phyloP scores from a whole-genome alignment of 1,140 invertebrate species.

The Drosophila truncata region DNA sequence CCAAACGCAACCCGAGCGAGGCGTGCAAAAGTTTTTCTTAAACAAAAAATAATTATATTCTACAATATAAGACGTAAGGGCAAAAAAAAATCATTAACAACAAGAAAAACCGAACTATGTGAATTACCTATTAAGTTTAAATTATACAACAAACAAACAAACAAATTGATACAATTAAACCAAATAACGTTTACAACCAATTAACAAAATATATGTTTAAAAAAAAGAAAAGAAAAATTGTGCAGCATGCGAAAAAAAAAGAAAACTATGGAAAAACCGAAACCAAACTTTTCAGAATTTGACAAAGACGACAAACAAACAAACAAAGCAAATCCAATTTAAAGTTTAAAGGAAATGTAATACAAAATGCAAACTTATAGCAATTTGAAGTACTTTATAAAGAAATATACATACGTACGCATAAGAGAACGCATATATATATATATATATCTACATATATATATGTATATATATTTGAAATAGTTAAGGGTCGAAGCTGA shows the following conservation, averaged over 20 bases:
- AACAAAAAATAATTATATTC: conserved; percentile 71
- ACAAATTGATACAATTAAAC: conserved; percentile 34
- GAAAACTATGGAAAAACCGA: conserved; percentile 15
- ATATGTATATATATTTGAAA: conserved; percentile 66
- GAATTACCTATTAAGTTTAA: conserved; percentile 79
- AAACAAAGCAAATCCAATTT: conserved; percentile 46
- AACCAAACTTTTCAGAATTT: conserved; percentile 44
- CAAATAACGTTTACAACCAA: conserved; percentile 45
- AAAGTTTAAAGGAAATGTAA: conserved; percentile 66
- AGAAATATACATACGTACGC: conserved; percentile 64
- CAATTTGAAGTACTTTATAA: conserved; percentile 82
- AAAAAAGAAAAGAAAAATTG: conserved; percentile 21
- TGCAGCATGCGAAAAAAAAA: conserved; percentile 33
- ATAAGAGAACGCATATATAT: conserved; percentile 51
- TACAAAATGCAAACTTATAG: conserved; percentile 82
- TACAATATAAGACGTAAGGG: conserved; percentile 57
- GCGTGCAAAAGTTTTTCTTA: conserved; percentile 68
- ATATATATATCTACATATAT: conserved; percentile 55
- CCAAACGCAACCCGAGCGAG: conserved; percentile 3
- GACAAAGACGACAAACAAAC: conserved; percentile 36
- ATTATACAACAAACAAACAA: conserved; percentile 46
- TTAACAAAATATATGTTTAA: conserved; percentile 53
- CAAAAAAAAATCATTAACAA: conserved; percentile 52
- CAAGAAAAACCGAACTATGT: conserved; percentile 61
- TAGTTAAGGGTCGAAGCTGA: conserved; percentile 53